Evolutionary conservation across 2,797 vertebrate genomes (phyloP).

Genomic region (Syncerus caffer): DNA sequence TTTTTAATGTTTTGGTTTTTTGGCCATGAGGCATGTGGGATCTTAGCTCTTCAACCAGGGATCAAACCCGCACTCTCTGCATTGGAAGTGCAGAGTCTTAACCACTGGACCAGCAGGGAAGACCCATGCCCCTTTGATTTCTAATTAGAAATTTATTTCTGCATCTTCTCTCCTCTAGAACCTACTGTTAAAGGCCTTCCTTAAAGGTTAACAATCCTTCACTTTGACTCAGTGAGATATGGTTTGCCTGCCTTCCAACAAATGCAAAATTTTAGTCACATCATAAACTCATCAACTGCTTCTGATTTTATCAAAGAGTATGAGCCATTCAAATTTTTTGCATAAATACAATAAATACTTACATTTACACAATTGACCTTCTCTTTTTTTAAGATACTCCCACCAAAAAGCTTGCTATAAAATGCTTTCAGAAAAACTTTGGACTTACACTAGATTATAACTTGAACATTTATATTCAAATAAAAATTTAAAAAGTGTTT

Average conservation of each 20-base stretch:
- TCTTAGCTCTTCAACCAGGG: background rate
- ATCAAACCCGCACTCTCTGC: background rate
- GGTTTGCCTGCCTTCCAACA: background rate
- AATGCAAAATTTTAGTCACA: background rate
- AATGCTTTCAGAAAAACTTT: background rate
- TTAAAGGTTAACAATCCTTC: background rate
- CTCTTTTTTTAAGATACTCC: background rate
- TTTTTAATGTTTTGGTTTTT: background rate
- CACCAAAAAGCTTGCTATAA: background rate
- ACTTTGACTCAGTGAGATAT: background rate
- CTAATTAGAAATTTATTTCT: background rate
- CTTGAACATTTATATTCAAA: conserved; percentile 4
- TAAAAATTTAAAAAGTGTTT: background rate
- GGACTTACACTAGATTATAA: background rate
- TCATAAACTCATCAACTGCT: background rate
- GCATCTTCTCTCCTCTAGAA: background rate
- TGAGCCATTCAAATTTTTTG: background rate
- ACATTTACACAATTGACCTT: background rate
- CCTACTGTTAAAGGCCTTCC: background rate
- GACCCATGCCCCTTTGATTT: background rate
- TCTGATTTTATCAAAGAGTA: background rate
- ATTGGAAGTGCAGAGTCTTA: background rate
- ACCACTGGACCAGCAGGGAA: background rate
- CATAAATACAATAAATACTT: background rate
- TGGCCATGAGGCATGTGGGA: background rate